phyloP scores from a whole-genome alignment of 1,140 invertebrate genomes.

The Platyscapa corneri region DNA sequence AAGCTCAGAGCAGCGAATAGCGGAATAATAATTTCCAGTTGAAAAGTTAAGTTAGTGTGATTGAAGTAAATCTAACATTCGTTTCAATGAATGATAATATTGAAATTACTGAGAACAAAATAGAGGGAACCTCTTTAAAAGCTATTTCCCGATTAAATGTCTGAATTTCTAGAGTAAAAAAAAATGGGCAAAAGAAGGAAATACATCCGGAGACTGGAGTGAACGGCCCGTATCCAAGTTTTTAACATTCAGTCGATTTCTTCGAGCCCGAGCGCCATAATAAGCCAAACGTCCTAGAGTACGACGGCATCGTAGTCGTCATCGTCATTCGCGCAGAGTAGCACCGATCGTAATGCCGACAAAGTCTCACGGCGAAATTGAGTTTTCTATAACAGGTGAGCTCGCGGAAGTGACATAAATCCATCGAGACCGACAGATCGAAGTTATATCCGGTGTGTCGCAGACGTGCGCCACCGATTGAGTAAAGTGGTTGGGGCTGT shows the following conservation, averaged over 20 bases:
- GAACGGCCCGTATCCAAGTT: background rate
- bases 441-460: conserved; percentile 60
- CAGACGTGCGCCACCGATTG: conserved; percentile 19
- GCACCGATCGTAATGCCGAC: conserved; percentile 20
- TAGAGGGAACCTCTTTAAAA: no score
- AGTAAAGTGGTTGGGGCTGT: background rate
- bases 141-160: no score
- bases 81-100: background rate
- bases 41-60: background rate
- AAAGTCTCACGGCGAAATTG: conserved; percentile 52
- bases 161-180: no score
- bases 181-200: no score
- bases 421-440: conserved; percentile 58
- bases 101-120: background rate
- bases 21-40: background rate
- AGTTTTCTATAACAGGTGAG: conserved; percentile 57
- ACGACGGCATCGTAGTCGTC: conserved; percentile 4
- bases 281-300: background rate
- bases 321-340: background rate
- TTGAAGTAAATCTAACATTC: background rate
- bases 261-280: background rate
- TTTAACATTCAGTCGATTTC: conserved; percentile 25
- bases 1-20: background rate
- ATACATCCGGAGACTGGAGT: no score
- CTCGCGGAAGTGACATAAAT: conserved; percentile 62